Evolutionary conservation across 2,113 vertebrate genomes (phyloP).

Genomic region (Gymnorhina tibicen): DNA sequence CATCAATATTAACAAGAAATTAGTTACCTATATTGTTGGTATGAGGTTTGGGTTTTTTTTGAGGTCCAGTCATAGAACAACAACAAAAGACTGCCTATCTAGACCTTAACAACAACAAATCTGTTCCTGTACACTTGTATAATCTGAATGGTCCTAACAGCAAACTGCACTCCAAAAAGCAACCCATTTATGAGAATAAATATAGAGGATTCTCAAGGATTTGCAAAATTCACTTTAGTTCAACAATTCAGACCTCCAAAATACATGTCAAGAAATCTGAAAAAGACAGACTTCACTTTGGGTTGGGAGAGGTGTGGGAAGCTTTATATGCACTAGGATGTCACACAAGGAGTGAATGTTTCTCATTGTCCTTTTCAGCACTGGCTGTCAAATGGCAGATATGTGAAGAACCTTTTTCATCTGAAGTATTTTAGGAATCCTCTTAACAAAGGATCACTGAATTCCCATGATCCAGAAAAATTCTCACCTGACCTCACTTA

Average conservation of each 20-base stretch:
- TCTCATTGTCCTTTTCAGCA: not conserved
- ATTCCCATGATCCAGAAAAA: not conserved
- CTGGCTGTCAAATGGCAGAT: not conserved
- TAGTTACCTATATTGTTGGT: not conserved
- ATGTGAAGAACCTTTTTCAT: not conserved
- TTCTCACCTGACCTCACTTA: not conserved
- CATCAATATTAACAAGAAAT: not conserved
- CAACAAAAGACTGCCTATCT: not conserved
- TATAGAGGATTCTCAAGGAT: not conserved
- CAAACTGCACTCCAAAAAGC: not conserved
- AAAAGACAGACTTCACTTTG: not conserved
- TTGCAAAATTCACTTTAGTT: not conserved
- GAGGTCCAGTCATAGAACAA: not conserved
- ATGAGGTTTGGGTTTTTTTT: not conserved
- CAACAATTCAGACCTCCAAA: not conserved
- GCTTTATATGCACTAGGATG: not conserved
- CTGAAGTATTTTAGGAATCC: slow-evolving; percentile 22
- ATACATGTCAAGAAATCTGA: not conserved
- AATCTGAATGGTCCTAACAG: not conserved
- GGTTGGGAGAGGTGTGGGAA: not conserved
- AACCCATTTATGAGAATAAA: not conserved
- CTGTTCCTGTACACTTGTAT: not conserved
- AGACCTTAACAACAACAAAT: not conserved
- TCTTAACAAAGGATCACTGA: slow-evolving; percentile 17
- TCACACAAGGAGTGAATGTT: not conserved